Conservation (phyloP, 2,797 vertebrate genomes). For the Helicolenus hilgendorfi region DNA sequence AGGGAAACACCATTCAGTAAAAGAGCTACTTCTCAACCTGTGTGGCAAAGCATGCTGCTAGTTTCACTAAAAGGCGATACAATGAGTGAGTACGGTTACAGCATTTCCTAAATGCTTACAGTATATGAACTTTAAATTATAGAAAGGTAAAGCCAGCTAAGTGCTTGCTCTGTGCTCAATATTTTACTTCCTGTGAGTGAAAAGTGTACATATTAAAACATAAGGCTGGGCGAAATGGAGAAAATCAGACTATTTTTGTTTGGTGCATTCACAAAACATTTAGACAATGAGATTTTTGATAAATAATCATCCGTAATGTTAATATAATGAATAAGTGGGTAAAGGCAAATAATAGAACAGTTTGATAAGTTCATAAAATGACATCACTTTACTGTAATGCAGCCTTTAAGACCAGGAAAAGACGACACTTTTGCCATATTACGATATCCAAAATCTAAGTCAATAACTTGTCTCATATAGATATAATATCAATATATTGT, state of each 20-base stretch:
- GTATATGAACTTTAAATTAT: neutral
- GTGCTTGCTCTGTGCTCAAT: too few relatives aligned
- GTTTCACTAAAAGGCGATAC: neutral
- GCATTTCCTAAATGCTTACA: neutral
- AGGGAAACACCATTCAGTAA: conserved; percentile 14
- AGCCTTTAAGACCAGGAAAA: too few relatives aligned
- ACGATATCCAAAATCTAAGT: too few relatives aligned
- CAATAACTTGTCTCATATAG: accelerated
- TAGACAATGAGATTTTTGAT: too few relatives aligned
- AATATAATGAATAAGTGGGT: too few relatives aligned
- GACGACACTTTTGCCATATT: accelerated
- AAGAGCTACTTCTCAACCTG: neutral
- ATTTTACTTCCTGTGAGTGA: neutral
- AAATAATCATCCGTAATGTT: too few relatives aligned
- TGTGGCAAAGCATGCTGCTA: neutral
- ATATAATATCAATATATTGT: too few relatives aligned
- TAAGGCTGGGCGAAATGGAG: neutral
- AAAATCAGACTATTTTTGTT: neutral
- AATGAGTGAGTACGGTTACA: neutral
- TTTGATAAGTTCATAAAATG: too few relatives aligned
- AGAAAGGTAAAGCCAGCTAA: neutral
- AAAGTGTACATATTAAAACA: neutral
- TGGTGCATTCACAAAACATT: too few relatives aligned
- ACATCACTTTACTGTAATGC: too few relatives aligned
- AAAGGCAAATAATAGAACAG: too few relatives aligned